These are phyloP conservation scores for Xyrichtys novacula DNA, from an alignment of 2,797 vertebrate species.

Conservation along the genomic window DNA sequence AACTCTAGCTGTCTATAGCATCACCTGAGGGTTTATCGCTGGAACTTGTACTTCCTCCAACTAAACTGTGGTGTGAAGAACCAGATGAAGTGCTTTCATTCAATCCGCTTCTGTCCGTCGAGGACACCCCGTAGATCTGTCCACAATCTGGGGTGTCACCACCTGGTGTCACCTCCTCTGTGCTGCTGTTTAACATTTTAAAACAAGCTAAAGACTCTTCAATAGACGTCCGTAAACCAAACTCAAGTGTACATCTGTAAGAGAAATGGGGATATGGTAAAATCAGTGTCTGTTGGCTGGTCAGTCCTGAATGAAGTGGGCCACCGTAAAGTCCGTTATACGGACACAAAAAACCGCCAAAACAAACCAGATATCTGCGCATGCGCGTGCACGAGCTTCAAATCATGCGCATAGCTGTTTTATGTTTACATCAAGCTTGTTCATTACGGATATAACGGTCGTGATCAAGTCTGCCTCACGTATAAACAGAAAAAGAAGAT, in stretches of 20 bases:
- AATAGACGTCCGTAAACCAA: fast-evolving
- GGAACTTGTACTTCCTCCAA: constrained; percentile 44
- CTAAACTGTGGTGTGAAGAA: constrained; percentile 42
- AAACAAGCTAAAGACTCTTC: neutral
- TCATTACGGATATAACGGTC: no score
- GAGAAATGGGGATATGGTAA: neutral
- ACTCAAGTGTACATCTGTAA: neutral
- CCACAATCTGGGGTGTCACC: constrained; percentile 48
- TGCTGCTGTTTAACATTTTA: constrained; percentile 79
- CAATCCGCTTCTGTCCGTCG: constrained; percentile 9
- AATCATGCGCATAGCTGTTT: no score
- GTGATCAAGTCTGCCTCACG: no score
- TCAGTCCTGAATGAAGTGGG: no score
- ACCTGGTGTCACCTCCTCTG: constrained; percentile 75
- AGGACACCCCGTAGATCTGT: constrained; percentile 28
- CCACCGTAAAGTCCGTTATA: no score
- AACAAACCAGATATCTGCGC: neutral
- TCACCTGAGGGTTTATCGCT: constrained; percentile 58
- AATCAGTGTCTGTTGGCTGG: neutral
- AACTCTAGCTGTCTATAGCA: neutral
- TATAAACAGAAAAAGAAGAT: no score
- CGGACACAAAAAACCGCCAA: neutral
- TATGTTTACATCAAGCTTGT: no score
- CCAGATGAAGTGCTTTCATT: constrained; percentile 52
- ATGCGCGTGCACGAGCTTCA: neutral